Conservation (phyloP, 2,797 vertebrate species). For the Clamator glandarius region DNA sequence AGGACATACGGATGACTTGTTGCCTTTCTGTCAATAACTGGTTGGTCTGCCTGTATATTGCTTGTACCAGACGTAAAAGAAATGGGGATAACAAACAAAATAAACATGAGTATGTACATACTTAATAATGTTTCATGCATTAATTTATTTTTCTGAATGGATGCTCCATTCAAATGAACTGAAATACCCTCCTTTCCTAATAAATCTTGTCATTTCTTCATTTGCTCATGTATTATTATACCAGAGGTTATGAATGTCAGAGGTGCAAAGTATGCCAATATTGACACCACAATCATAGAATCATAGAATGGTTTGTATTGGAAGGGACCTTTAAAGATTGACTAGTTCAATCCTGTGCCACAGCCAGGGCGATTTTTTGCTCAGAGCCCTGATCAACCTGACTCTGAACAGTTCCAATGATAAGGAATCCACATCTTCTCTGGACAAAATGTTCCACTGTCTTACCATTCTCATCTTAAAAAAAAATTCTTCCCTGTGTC, state of each 20-base stretch:
- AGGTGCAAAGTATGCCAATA: neutral
- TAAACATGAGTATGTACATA: neutral
- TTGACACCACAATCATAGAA: neutral
- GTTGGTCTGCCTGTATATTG: neutral
- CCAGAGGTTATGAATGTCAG: neutral
- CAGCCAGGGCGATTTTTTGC: neutral
- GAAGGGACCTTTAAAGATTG: constrained; percentile 7
- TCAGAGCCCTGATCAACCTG: neutral
- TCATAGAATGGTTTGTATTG: neutral
- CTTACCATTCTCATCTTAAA: neutral
- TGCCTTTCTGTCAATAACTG: neutral
- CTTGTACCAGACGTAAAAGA: neutral
- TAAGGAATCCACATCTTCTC: neutral
- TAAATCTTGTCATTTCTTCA: neutral
- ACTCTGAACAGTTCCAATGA: neutral
- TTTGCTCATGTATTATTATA: neutral
- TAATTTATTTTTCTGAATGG: neutral
- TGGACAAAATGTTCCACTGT: neutral
- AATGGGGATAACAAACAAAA: neutral
- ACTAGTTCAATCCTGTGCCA: neutral
- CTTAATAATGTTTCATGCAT: neutral
- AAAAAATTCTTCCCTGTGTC: neutral
- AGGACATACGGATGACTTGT: neutral
- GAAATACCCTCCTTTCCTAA: neutral
- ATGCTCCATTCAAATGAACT: neutral